Evolutionary conservation across 2,888 invertebrate species (phyloP), one percentile per base, ranked within the genome.

Genomic region (Isotomurus palustris): DNA sequence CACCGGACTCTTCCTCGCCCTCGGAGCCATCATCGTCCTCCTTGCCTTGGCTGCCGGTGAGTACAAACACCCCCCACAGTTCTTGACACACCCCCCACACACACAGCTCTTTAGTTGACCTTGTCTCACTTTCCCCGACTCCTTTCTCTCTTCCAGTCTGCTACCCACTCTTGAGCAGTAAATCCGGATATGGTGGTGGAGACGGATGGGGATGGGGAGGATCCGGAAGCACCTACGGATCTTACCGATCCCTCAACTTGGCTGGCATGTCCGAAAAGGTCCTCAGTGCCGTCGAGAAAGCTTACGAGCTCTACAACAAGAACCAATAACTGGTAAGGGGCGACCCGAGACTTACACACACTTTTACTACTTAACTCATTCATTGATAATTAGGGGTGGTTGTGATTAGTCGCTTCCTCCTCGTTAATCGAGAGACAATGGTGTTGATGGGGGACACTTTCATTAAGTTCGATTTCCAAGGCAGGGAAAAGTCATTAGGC

Each of bases 111-210:
- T 14, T 12, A 17, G 19, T 24, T 38, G 8, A 22, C 22, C 14
- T 36, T 50, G 29, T 12, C 17, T 19, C 19, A 36, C 10, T 5
- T 3, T 52, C 2, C 47, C 4, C 28, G 17, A 28, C 10, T 44
- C 24, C 17, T 41, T 22, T 10, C 17, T 21, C 22, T 24, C 29
- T 47, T 25, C 27, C 45, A 54, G 49, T 54, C 35, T 56, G 38
- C 68, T 70, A 70, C 65, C 70, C 70, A 68, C 66, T 69, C 38
- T 64, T 70, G 68, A 70, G 67, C 66, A 70, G 69, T 59, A 67
- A 66, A 64, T 68, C 70, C 60, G 67, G 68, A 55, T 67, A 65
- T 41, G 66, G 66, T 40, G 70, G 68, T 60, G 66, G 61, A 53
- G 67, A 68, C 67, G 62, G 64, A 50, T 61, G 64, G 56, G 63